These are phyloP conservation scores for Tachysurus fulvidraco DNA, from an alignment of 2,113 vertebrate species.

Conservation along the genomic window DNA sequence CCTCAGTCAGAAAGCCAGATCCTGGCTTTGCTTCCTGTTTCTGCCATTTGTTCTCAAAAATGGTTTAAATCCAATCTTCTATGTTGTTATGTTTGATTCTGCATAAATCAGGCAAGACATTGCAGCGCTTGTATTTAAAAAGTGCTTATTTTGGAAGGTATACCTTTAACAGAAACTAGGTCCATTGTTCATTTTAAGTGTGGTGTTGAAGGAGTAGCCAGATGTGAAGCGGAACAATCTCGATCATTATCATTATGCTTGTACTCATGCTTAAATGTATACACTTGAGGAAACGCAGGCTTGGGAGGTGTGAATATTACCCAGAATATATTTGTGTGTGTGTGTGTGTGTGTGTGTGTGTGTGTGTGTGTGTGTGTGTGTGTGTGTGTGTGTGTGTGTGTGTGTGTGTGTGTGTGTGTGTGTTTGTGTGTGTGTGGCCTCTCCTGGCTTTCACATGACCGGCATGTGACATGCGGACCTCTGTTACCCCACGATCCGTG, in stretches of 20 bases:
- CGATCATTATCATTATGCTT: neutral
- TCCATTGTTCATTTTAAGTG: neutral
- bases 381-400: neutral
- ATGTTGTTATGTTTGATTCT: conserved; percentile 6
- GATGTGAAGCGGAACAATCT: neutral
- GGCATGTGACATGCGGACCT: conserved; percentile 43
- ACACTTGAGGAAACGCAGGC: neutral
- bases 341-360: neutral
- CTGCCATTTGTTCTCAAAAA: neutral
- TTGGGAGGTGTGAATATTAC: neutral
- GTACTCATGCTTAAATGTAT: too few species aligned
- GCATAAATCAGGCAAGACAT: neutral
- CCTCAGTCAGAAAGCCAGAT: neutral
- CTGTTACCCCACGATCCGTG: conserved; percentile 74
- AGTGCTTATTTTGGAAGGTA: neutral
- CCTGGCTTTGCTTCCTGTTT: neutral
- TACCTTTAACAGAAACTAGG: neutral
- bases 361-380: neutral
- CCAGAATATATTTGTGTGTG: neutral
- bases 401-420: neutral
- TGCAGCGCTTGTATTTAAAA: neutral
- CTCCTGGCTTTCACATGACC: conserved; percentile 14
- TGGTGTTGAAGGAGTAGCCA: neutral
- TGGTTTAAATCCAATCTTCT: neutral
- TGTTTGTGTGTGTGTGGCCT: conserved; percentile 22